A percentile compares a stretch with the other conserved stretches of the same genome.
Conservation (phyloP, 2,888 invertebrate species). For the Cephus spinipes region DNA sequence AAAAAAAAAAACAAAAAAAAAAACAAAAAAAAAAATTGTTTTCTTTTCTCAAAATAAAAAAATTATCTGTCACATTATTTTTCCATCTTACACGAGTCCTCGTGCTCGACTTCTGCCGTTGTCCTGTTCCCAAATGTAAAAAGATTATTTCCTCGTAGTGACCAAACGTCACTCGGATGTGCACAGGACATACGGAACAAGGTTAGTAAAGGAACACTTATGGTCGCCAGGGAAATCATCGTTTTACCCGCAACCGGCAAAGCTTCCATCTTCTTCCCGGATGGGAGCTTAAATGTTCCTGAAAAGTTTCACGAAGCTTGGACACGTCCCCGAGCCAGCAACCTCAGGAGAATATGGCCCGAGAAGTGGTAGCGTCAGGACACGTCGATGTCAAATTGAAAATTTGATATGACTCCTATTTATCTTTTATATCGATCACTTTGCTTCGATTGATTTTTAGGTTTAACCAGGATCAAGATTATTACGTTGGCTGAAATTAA, state of each 20-base stretch:
- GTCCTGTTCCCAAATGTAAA: background rate
- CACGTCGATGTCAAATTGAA: background rate
- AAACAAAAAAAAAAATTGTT: background rate
- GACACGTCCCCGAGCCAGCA: background rate
- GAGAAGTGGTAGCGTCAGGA: background rate
- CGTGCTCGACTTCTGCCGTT: background rate
- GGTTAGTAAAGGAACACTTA: constrained; percentile 27
- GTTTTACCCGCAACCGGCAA: constrained; percentile 30
- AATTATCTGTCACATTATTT: background rate
- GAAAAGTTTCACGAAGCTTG: background rate
- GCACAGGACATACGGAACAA: background rate
- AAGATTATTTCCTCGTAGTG: background rate
- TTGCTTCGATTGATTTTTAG: background rate
- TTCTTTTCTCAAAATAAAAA: background rate
- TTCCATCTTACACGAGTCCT: background rate
- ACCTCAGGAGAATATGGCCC: background rate
- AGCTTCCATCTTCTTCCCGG: constrained; percentile 31
- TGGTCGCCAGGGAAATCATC: constrained; percentile 46
- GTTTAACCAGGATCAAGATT: background rate
- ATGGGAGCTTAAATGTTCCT: constrained; percentile 28
- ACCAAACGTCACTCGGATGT: background rate
- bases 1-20: background rate
- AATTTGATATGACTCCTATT: background rate
- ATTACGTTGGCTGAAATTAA: background rate
- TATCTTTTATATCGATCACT: background rate